These are phyloP conservation scores for Galemys pyrenaicus DNA, from an alignment of 2,113 vertebrate species.

Conservation along the genomic window DNA sequence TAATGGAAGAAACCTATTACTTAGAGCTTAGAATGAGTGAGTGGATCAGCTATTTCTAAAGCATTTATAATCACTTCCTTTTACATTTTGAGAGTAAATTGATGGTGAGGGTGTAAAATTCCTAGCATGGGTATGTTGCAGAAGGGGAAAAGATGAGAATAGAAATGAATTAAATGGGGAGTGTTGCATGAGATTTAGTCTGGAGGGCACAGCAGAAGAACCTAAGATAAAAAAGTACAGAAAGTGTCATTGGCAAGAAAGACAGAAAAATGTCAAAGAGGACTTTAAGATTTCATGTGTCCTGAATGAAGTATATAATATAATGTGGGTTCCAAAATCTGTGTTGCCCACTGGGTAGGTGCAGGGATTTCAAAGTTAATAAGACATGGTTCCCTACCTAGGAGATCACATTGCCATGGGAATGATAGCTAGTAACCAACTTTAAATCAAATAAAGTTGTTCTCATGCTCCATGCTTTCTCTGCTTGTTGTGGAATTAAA, in stretches of 20 bases:
- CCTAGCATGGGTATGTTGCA: background rate
- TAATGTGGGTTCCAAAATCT: background rate
- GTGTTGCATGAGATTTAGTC: accelerated
- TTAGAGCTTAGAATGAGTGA: background rate
- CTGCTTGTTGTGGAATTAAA: background rate
- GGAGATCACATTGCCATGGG: background rate
- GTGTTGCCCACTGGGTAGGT: background rate
- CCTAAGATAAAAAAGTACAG: background rate
- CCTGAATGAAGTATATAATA: too few relatives aligned
- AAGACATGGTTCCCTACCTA: background rate
- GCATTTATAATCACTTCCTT: background rate
- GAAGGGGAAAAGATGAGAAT: background rate
- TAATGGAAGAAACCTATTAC: background rate
- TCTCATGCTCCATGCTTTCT: background rate
- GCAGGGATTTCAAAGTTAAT: background rate
- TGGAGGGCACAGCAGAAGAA: background rate
- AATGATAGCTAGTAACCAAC: background rate
- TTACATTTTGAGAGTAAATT: background rate
- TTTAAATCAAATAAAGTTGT: background rate
- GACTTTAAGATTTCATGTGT: background rate
- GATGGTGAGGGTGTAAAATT: background rate
- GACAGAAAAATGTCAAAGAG: background rate
- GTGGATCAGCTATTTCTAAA: background rate
- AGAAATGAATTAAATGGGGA: background rate
- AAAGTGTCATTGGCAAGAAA: background rate